phyloP scores from a whole-genome alignment of 2,113 vertebrate genomes.

The Mobula birostris region DNA sequence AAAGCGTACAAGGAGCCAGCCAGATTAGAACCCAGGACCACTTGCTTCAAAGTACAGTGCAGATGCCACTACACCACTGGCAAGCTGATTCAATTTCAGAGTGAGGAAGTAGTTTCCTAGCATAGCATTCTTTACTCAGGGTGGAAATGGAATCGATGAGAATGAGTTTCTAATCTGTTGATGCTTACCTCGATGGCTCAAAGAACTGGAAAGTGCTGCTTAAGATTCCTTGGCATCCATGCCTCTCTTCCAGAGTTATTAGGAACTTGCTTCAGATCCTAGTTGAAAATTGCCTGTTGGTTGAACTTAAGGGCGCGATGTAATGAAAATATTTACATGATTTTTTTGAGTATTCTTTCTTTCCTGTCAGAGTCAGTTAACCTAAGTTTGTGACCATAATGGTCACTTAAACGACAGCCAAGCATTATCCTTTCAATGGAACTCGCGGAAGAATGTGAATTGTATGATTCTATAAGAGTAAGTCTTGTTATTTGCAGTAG shows the following conservation, averaged over 20 bases:
- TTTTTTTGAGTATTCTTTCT: neutral
- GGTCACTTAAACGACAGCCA: neutral
- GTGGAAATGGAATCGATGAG: neutral
- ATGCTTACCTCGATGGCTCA: neutral
- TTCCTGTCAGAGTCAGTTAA: neutral
- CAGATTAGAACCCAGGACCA: no score
- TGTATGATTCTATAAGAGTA: neutral
- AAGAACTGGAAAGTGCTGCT: neutral
- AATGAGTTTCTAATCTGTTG: neutral
- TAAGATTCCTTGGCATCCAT: neutral
- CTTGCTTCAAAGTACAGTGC: no score
- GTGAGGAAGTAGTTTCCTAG: neutral
- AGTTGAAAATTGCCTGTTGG: neutral
- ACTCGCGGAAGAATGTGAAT: neutral
- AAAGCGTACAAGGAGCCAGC: no score
- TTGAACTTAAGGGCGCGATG: neutral
- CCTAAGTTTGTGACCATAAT: neutral
- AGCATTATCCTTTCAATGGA: neutral
- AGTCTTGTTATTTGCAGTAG: neutral
- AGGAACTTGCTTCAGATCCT: neutral
- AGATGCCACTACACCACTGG: no score
- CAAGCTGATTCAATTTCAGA: no score
- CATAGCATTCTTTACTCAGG: neutral
- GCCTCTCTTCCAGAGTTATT: neutral
- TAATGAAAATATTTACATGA: neutral